phyloP scores from a whole-genome alignment of 2,113 vertebrate species.

The Mirza zaza region DNA sequence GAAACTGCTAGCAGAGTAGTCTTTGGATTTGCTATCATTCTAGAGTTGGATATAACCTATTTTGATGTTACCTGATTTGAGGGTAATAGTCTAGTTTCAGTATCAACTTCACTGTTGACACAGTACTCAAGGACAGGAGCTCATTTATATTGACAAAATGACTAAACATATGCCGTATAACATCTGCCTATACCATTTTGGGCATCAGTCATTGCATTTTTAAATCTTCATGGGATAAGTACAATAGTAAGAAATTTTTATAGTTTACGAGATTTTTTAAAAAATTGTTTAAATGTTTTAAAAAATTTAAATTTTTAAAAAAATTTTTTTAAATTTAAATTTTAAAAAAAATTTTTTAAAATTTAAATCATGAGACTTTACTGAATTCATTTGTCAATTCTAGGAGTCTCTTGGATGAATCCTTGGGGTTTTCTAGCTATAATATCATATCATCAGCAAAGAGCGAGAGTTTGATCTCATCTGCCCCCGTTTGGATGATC shows the following conservation, averaged over 20 bases:
- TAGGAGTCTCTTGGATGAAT: too few relatives aligned
- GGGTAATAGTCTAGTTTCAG: neutral
- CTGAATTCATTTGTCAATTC: too few relatives aligned
- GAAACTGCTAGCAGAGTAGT: neutral
- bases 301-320: neutral
- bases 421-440: too few relatives aligned
- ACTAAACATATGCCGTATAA: neutral
- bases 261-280: neutral
- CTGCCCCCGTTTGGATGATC: too few relatives aligned
- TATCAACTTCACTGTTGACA: neutral
- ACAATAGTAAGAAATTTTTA: neutral
- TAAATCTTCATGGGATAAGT: constrained; percentile 11
- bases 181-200: neutral
- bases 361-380: too few relatives aligned
- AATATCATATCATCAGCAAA: too few relatives aligned
- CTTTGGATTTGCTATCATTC: neutral
- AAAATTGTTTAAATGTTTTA: neutral
- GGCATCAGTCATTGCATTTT: neutral
- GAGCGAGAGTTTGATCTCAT: too few relatives aligned
- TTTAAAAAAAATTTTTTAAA: neutral
- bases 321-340: neutral
- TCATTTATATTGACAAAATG: neutral
- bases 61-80: neutral
- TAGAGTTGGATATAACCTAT: neutral
- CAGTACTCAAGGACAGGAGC: neutral